These are phyloP conservation scores for Nyctibius grandis DNA, from an alignment of 2,797 vertebrate genomes.

Conservation along the genomic window DNA sequence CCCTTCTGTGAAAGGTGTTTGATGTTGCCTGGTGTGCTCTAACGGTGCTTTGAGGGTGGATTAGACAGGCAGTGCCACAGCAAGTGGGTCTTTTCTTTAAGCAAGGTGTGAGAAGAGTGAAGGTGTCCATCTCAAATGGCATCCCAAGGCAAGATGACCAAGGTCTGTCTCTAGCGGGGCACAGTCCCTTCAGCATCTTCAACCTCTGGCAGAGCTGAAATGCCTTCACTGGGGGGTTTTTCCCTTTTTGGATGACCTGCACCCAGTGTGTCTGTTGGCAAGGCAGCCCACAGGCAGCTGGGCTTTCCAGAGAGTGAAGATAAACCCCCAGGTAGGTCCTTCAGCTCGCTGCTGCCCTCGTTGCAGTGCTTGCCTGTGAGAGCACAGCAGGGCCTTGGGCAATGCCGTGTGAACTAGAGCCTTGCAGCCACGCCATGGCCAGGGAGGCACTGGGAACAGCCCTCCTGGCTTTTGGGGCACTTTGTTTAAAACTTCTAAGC, in stretches of 20 bases:
- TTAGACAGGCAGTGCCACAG: neutral
- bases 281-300: neutral
- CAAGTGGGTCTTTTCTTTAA: neutral
- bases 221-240: rapidly evolving
- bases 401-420: neutral
- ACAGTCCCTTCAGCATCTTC: neutral
- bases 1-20: neutral
- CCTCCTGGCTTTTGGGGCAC: constrained; percentile 16
- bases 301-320: neutral
- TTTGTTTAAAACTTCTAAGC: constrained; percentile 41
- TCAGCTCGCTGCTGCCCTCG: neutral
- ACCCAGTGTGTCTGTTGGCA: rapidly evolving
- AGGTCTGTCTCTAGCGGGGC: neutral
- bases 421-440: neutral
- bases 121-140: rapidly evolving
- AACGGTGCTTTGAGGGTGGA: neutral
- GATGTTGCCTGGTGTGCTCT: neutral
- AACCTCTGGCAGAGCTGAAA: neutral
- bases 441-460: neutral
- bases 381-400: neutral
- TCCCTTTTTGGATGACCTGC: neutral
- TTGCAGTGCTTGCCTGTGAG: too few relatives aligned
- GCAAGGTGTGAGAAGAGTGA: neutral
- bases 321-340: neutral
- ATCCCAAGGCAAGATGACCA: rapidly evolving